Conservation (phyloP, 2,797 vertebrate species). For the Glossophaga mutica region DNA sequence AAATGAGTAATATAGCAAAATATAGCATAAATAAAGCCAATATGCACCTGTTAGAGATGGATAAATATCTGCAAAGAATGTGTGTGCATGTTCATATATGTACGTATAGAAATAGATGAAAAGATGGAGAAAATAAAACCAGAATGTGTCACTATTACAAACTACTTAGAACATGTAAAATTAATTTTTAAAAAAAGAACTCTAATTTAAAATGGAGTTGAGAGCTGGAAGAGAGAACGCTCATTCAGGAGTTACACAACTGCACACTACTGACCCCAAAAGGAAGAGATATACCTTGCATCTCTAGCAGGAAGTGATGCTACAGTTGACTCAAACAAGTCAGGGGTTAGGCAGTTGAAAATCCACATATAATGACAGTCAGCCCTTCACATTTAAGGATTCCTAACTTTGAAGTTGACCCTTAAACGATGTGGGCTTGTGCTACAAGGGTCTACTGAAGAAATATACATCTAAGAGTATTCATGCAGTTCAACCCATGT, state of each 20-base stretch:
- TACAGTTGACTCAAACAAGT: neutral
- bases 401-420: neutral
- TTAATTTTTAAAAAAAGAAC: neutral
- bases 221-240: neutral
- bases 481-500: neutral
- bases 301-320: neutral
- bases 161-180: too few relatives aligned
- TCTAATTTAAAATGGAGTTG: neutral
- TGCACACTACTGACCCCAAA: neutral
- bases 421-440: neutral
- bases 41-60: neutral
- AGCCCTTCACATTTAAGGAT: neutral
- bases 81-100: neutral
- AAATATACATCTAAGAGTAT: neutral
- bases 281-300: neutral
- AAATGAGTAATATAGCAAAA: neutral
- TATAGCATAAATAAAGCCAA: neutral
- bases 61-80: neutral
- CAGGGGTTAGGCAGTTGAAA: neutral
- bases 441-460: neutral
- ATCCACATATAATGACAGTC: neutral
- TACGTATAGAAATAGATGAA: neutral
- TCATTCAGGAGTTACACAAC: neutral
- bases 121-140: slow-evolving; percentile 46
- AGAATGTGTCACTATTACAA: slow-evolving; percentile 68